Conservation (phyloP, 53 echinoderm and acorn worm genomes). For the Paracentrotus lividus region DNA sequence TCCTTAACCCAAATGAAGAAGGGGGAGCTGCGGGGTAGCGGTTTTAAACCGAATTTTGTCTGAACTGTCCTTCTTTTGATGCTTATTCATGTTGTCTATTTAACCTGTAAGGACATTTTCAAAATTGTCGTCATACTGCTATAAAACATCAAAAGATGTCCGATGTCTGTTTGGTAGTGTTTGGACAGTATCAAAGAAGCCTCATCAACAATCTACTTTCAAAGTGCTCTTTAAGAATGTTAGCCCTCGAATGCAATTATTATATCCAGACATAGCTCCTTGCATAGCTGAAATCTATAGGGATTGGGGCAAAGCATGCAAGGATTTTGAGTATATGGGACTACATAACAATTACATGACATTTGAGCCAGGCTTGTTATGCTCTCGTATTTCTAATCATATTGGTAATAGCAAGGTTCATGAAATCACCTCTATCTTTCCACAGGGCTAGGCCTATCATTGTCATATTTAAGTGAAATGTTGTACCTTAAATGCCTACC, state of each 20-base stretch:
- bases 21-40: too few relatives aligned
- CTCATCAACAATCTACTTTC: background rate
- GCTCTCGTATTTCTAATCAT: background rate
- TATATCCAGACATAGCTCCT: constrained; percentile 22
- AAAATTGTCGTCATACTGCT: background rate
- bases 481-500: background rate
- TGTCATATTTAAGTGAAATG: background rate
- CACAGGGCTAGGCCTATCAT: background rate
- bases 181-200: background rate
- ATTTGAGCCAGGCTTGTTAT: constrained; percentile 12
- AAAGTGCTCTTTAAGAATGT: background rate
- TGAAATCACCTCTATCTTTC: constrained; percentile 12
- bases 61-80: background rate
- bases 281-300: constrained; percentile 45
- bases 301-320: background rate
- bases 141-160: constrained; percentile 18
- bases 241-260: constrained; percentile 29
- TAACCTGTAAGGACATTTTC: background rate
- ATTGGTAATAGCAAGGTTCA: constrained; percentile 19
- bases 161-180: background rate
- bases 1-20: background rate
- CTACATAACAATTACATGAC: background rate
- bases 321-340: constrained; percentile 58
- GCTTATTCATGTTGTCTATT: background rate
- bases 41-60: too few relatives aligned